Conservation (phyloP, 1,140 invertebrate species). For the Drosophila arizonae region DNA sequence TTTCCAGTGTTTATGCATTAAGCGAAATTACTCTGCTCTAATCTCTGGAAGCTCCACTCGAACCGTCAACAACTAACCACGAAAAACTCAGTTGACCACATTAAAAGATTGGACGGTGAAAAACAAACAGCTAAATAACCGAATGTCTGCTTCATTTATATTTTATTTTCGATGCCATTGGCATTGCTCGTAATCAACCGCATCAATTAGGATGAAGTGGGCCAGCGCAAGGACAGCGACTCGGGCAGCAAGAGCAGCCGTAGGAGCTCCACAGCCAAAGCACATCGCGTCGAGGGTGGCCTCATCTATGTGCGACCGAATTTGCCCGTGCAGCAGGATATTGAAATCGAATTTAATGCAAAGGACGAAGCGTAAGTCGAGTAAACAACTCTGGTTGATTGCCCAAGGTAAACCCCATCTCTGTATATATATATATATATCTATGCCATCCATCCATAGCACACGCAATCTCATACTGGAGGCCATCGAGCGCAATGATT, state of each 20-base stretch:
- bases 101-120: constrained; percentile 2
- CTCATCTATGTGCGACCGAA: constrained; percentile 76
- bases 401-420: constrained; percentile 10
- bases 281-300: constrained; percentile 74
- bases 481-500: constrained; percentile 93
- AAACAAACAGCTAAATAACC: constrained; percentile 45
- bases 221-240: constrained; percentile 39
- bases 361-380: constrained; percentile 81
- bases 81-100: constrained; percentile 23
- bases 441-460: constrained; percentile 61
- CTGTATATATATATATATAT: neutral
- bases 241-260: constrained; percentile 19
- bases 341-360: constrained; percentile 74
- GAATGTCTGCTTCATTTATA: constrained; percentile 13
- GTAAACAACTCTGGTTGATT: constrained; percentile 34
- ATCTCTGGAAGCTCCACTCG: constrained; percentile 3
- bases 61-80: constrained; percentile 23
- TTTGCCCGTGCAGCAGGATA: constrained; percentile 70
- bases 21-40: neutral
- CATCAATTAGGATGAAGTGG: constrained; percentile 61
- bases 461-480: constrained; percentile 84
- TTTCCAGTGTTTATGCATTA: constrained; percentile 1
- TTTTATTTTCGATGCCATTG: neutral
- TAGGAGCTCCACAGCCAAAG: constrained; percentile 36
- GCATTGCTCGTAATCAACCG: constrained; percentile 15